Base-by-base conservation (phyloP, 35 echinoderm and acorn worm species). In the Holothuria glaberrima region DNA sequence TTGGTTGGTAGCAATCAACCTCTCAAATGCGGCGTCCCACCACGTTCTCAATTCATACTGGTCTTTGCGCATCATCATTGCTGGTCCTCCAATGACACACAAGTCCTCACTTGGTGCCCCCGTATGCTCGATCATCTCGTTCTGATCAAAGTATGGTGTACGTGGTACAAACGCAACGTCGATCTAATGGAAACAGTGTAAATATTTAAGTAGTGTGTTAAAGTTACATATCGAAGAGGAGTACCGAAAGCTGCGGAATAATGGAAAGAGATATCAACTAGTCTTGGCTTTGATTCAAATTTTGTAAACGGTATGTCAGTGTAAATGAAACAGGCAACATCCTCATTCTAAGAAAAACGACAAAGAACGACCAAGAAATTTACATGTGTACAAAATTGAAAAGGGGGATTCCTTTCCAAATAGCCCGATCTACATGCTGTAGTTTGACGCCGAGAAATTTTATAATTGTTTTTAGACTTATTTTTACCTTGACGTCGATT, bases 21-120 rank as follows among this genome's bases (percentile, higher is more conserved):
- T 84, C 19, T 61, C 57, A 61, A 84, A 84, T 31, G 80, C 80
- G 9, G 52, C 80, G 57, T 84, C 58, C 54, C 54, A 84, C 80
- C 80, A 84, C 16, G 54, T 61, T 22, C n/a, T 36, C 27, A 84
- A 22, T 21, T 84, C 54, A 59, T 5, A 6, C 20, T 64, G 52
- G 46, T 84, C 26, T 33, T 84, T 84, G 5, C 4, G 52, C 52
- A 61, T 61, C 80, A 84, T 84, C 52, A 84, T 84, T 0, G 80
- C 52, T 38, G 80, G 59, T 61, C 80, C 80, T n/a, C 80, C 56
- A 14, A 84, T 58, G 9, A 84, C 28, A 61, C 80, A 84, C 58
- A 30, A 32, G 24, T 84, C 80, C 20, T 41, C 50, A 3, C 20
- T 12, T 25, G 74, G 74, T 48, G 19, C 22, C 4, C 5, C 41